A percentile compares a stretch with the other conserved stretches of the same genome.
Evolutionary conservation across 2,888 invertebrate genomes (phyloP).

Genomic region (Sinohyriopsis cumingii): DNA sequence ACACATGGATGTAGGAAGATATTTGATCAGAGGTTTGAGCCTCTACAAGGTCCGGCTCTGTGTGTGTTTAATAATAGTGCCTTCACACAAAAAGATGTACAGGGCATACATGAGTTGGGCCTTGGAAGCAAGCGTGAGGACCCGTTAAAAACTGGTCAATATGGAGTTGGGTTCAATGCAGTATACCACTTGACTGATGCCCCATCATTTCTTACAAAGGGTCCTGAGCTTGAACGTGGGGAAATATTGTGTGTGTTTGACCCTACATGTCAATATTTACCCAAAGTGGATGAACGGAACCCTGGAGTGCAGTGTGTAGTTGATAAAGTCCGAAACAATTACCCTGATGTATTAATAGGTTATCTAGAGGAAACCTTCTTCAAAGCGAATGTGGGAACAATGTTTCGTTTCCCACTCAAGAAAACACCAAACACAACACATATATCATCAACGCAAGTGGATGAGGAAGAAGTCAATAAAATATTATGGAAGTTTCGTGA

Average conservation of each 20-base stretch:
- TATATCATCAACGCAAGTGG: slow-evolving; percentile 35
- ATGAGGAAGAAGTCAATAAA: slow-evolving; percentile 4
- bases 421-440: slow-evolving; percentile 53
- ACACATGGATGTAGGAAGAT: slow-evolving; percentile 18
- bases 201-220: slow-evolving; percentile 52
- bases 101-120: slow-evolving; percentile 53
- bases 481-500: slow-evolving; percentile 16
- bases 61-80: slow-evolving; percentile 53
- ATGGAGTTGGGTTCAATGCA: slow-evolving; percentile 62
- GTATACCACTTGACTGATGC: slow-evolving; percentile 61
- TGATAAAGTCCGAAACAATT: slow-evolving; percentile 11
- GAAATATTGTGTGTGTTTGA: slow-evolving; percentile 64
- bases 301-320: slow-evolving; percentile 37
- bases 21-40: slow-evolving; percentile 44
- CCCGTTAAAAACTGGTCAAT: slow-evolving; percentile 53
- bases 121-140: slow-evolving; percentile 53
- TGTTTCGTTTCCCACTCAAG: slow-evolving; percentile 41
- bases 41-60: slow-evolving; percentile 56
- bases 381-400: slow-evolving; percentile 24
- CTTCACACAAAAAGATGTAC: slow-evolving; percentile 49
- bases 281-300: slow-evolving; percentile 23
- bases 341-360: slow-evolving; percentile 28
- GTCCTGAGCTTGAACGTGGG: slow-evolving; percentile 30
- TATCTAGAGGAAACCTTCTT: slow-evolving; percentile 28
- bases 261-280: slow-evolving; percentile 58